Evolutionary conservation across 2,113 vertebrate species (phyloP).

Genomic region (Bos taurus): ARS-UCD2.0 NC_037331.1:8614501-8615000

Average conservation of each 20-base stretch:
- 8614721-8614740: background rate
- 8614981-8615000: conserved; percentile 34
- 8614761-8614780: background rate
- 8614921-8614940: conserved; percentile 34
- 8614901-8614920: background rate
- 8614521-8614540: conserved; percentile 40
- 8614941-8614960: conserved; percentile 74
- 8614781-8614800: background rate
- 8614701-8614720: background rate
- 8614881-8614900: conserved; percentile 42
- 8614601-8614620: conserved; percentile 66
- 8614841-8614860: background rate
- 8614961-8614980: conserved; percentile 45
- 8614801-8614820: conserved; percentile 10
- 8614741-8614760: background rate
- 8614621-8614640: background rate
- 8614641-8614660: conserved; percentile 46
- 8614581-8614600: conserved; percentile 51
- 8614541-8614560: conserved; percentile 58
- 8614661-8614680: conserved; percentile 23
- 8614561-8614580: conserved; percentile 62
- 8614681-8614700: conserved; percentile 62
- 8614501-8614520: conserved; percentile 55
- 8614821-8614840: background rate
- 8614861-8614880: background rate